These are phyloP conservation scores for Smithornis capensis DNA, from an alignment of 2,113 vertebrate genomes.

Conservation along the genomic window DNA sequence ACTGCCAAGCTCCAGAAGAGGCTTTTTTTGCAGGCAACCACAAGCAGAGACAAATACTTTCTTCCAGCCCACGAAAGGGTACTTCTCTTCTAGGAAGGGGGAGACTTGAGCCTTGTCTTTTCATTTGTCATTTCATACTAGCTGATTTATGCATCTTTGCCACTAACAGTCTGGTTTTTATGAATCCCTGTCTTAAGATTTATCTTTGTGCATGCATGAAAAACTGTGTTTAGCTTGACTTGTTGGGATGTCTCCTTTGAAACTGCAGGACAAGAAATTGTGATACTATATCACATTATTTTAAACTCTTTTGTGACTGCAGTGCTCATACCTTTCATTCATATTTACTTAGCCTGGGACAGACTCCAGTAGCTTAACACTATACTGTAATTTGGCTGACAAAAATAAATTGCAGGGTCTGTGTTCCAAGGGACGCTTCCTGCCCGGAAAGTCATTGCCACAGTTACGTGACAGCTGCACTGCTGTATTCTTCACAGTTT, in stretches of 20 bases:
- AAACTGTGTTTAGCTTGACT: neutral
- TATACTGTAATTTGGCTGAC: neutral
- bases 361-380: neutral
- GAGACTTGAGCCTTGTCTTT: neutral
- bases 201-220: neutral
- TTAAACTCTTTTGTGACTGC: neutral
- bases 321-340: constrained; percentile 22
- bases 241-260: neutral
- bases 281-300: neutral
- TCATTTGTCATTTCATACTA: neutral
- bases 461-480: neutral
- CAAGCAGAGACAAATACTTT: neutral
- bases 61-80: fast-evolving
- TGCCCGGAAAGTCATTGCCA: neutral
- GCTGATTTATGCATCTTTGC: neutral
- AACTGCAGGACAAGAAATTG: neutral
- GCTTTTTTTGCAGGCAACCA: neutral
- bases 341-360: neutral
- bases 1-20: neutral
- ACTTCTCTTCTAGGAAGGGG: neutral
- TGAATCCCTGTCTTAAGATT: neutral
- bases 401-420: constrained; percentile 28
- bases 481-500: neutral
- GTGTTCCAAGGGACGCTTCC: neutral
- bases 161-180: neutral